phyloP scores from a whole-genome alignment of 2,113 vertebrate genomes.

The Muscicapa adusta region DNA sequence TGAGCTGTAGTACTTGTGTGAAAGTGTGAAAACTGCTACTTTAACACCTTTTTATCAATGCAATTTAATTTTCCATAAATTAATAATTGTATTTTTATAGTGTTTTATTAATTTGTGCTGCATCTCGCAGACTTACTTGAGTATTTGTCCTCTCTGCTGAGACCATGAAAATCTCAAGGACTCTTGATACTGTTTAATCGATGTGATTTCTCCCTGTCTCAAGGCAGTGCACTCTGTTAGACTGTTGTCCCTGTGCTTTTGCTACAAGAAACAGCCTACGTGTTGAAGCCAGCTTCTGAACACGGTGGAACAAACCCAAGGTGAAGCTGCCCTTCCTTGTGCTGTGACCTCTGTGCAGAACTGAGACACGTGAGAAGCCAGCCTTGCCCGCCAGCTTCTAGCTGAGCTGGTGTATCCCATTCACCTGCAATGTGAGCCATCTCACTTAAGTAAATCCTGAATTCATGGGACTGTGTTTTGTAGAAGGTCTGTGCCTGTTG shows the following conservation, averaged over 20 bases:
- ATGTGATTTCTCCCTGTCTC: background rate
- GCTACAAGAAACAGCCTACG: background rate
- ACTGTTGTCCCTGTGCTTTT: background rate
- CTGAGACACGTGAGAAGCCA: background rate
- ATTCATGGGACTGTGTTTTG: background rate
- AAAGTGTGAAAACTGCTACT: background rate
- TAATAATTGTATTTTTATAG: background rate
- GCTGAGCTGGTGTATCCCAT: background rate
- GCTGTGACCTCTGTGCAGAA: background rate
- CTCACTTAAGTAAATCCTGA: background rate
- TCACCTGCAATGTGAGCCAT: background rate
- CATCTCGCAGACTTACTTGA: background rate
- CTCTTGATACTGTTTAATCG: background rate
- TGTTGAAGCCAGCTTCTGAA: background rate
- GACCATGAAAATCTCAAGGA: background rate
- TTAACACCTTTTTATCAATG: background rate
- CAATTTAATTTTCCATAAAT: background rate
- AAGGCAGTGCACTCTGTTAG: rapidly evolving
- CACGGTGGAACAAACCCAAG: background rate
- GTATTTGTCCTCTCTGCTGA: background rate
- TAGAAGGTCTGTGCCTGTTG: background rate
- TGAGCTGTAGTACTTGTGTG: background rate
- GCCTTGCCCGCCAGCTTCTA: background rate
- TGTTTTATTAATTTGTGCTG: background rate
- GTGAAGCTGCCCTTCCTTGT: background rate